Evolutionary conservation across 1,140 invertebrate genomes (phyloP).

Genomic region (Ganaspis sp.): DNA sequence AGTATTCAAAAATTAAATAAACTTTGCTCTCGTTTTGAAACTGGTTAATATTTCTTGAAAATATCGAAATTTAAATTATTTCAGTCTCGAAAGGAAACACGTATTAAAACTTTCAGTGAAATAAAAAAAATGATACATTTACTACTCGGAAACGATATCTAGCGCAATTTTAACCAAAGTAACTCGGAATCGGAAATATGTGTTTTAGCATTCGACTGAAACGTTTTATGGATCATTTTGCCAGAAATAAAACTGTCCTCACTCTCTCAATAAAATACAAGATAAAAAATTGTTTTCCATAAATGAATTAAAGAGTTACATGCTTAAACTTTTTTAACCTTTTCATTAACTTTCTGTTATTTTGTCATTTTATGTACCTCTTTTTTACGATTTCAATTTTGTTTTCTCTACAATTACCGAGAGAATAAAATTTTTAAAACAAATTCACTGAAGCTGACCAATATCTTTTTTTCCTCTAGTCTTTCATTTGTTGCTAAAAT

Average conservation of each 20-base stretch:
- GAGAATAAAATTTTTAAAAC: too few species aligned
- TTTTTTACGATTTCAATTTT: too few species aligned
- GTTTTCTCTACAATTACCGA: too few species aligned
- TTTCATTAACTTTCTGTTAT: too few species aligned
- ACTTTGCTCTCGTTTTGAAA: too few species aligned
- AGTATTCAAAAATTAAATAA: too few species aligned
- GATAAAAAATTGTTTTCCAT: not conserved
- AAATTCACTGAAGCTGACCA: too few species aligned
- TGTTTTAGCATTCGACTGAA: not conserved
- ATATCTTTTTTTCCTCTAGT: too few species aligned
- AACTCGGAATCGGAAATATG: conserved; percentile 5
- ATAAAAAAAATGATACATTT: conserved; percentile 3
- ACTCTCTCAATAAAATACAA: not conserved
- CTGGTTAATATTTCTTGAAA: too few species aligned
- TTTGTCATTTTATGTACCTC: not conserved
- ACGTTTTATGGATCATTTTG: not conserved
- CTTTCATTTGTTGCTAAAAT: too few species aligned
- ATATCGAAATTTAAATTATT: too few species aligned
- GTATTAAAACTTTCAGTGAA: not conserved
- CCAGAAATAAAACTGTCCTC: not conserved
- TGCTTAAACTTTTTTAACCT: not conserved
- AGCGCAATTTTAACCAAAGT: not conserved
- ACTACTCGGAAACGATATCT: not conserved
- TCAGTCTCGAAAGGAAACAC: too few species aligned
- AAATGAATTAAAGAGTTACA: not conserved